Conservation (phyloP, 2,888 invertebrate species). For the Lasioglossum oenotherae region DNA sequence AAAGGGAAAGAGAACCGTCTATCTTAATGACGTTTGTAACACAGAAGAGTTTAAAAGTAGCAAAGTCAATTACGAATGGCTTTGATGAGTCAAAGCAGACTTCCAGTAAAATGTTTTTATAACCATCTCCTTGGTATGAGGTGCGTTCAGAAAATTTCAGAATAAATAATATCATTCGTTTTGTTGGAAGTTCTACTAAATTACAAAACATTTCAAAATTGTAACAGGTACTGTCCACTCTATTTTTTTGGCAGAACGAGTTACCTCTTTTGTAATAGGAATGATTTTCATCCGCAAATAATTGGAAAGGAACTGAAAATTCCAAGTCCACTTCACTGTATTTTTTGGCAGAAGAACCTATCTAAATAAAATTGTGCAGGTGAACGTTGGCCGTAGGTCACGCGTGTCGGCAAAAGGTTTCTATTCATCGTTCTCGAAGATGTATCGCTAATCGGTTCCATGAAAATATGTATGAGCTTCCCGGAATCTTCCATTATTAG, state of each 20-base stretch:
- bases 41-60: background rate
- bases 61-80: background rate
- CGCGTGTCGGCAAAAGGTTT: background rate
- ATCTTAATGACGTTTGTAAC: background rate
- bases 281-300: background rate
- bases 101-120: background rate
- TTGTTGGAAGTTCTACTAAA: too few relatives aligned
- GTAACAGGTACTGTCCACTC: too few relatives aligned
- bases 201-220: too few relatives aligned
- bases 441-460: constrained; percentile 43
- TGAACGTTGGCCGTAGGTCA: background rate
- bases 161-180: too few relatives aligned
- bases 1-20: background rate
- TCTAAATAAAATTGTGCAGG: background rate
- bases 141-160: too few relatives aligned
- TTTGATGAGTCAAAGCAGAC: background rate
- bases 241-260: background rate
- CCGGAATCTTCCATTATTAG: constrained; percentile 39
- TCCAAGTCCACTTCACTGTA: background rate
- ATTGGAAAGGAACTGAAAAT: background rate
- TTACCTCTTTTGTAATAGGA: background rate
- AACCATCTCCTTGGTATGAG: background rate
- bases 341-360: background rate
- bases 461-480: constrained; percentile 44
- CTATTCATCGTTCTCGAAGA: constrained; percentile 4